A percentile compares a stretch with the other conserved stretches of the same genome.
Conservation (phyloP, 2,113 vertebrate species). For the Egretta garzetta region DNA sequence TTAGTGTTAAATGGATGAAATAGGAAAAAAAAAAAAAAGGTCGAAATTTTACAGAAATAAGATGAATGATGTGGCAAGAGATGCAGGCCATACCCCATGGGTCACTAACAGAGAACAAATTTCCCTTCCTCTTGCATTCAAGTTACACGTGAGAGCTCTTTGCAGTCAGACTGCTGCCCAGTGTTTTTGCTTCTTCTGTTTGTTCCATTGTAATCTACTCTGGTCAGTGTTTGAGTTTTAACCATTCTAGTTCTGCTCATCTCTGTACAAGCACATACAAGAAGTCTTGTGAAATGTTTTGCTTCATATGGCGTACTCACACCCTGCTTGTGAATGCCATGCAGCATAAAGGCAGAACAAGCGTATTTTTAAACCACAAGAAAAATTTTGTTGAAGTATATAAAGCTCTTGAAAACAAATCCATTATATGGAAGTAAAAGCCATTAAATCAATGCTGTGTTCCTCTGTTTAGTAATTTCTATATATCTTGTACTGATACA, state of each 20-base stretch:
- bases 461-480: neutral
- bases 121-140: neutral
- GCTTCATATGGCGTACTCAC: neutral
- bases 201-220: neutral
- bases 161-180: neutral
- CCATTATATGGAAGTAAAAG: neutral
- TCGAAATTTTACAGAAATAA: neutral
- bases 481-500: neutral
- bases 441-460: neutral
- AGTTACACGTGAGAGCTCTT: neutral
- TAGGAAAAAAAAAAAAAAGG: neutral
- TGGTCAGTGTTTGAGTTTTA: neutral
- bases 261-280: accelerated
- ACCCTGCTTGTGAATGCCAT: neutral
- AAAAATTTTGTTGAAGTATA: neutral
- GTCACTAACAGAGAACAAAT: neutral
- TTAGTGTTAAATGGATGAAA: neutral
- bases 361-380: neutral
- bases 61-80: neutral
- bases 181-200: neutral
- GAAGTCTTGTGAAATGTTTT: neutral
- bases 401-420: neutral
- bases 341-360: neutral
- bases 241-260: accelerated
- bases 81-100: neutral